Evolutionary conservation across 2,113 vertebrate genomes (phyloP), one percentile per base, ranked within the genome.

Genomic region (Leptocoma aspasia): DNA sequence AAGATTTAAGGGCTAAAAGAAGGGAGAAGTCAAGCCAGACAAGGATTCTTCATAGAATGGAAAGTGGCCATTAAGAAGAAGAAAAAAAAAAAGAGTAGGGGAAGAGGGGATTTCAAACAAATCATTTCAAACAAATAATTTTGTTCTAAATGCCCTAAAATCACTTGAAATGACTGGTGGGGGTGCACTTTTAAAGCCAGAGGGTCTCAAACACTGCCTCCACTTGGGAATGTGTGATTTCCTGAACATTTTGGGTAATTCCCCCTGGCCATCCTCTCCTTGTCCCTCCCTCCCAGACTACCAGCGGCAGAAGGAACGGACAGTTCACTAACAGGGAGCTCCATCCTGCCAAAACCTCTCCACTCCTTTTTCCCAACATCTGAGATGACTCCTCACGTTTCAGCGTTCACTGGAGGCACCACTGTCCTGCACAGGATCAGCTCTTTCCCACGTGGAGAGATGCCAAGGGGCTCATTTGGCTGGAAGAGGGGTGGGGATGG

Each of bases 261-360:
- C 12, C 16, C 16, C 24, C 8, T 30, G 37, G 60, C 26, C 19
- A 4, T 35, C 9, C 5, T 57, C 3, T 50, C 70, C 26, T 31
- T 93, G 89, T 50, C 75, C 82, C 63, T 92, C 90, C 79, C 24
- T 65, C 81, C 82, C 94, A 99, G 99, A 99, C 95, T 99, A 99
- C 97, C 99, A 99, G 96, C 97, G 99, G 77, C 99, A 99, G 97
- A 99, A 99, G 97, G 99, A 99, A 87, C 98, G 99, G 95, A 99
- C 99, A 6, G 99, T 99, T 69, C 99, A 99, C 97, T 99, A 99
- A 98, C 52, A 11, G 47, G 42, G 66, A 50, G 27, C 73, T 59
- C 11, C 17, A 4, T 53, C 66, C 89, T 85, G 70, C 76, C 50
- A 31, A 19, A 42, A 61, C 20, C 63, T 80, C 85, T 91, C 35